Evolutionary conservation across 2,113 vertebrate genomes (phyloP), one percentile per base, ranked within the genome.

Genomic region (Enhydra lutris): DNA sequence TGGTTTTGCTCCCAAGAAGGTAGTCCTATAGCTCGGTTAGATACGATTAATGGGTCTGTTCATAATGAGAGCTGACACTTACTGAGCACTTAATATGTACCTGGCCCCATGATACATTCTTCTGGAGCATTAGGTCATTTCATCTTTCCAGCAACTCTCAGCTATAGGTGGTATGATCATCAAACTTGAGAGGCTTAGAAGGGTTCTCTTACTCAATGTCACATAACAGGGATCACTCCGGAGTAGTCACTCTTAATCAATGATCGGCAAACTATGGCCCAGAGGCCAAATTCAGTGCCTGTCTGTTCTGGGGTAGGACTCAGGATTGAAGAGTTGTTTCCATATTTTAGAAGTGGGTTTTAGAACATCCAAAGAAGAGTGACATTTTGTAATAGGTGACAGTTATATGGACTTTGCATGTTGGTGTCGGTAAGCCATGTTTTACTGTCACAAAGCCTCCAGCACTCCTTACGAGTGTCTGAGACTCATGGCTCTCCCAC

Each of bases 401-500:
- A 52, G 14, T 67, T 63, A n/a, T 0, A 23, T 23, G 17, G 45
- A 71, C 52, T 76, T 90, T 26, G 67, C 0, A 67, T 50, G 42
- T 74, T 42, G 63, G 13, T 57, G 39, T 74, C 86, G 4, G 0
- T 55, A 63, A 34, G 29, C 55, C n/a, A 39, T 1, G 12, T 36
- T 71, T 31, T 65, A 3, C 24, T 4, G 20, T n/a, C 29, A n/a
- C 47, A 34, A 39, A n/a, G 52, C n/a, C 36, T 45, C 12, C 1
- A 9, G 85, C 29, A 3, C 29, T 73, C 17, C 7, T 80, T 23
- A 18, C 0, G 0, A 4, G 20, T 14, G 6, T 79, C 29, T 10
- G 24, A 8, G 47, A 65, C 29, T 1, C 39, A 12, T 17, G 4
- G 29, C 39, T 24, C 3, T 10, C 2, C 0, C 29, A 18, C 4